phyloP scores from a whole-genome alignment of 2,797 vertebrate genomes.

The Eurystomus glaucurus region DNA sequence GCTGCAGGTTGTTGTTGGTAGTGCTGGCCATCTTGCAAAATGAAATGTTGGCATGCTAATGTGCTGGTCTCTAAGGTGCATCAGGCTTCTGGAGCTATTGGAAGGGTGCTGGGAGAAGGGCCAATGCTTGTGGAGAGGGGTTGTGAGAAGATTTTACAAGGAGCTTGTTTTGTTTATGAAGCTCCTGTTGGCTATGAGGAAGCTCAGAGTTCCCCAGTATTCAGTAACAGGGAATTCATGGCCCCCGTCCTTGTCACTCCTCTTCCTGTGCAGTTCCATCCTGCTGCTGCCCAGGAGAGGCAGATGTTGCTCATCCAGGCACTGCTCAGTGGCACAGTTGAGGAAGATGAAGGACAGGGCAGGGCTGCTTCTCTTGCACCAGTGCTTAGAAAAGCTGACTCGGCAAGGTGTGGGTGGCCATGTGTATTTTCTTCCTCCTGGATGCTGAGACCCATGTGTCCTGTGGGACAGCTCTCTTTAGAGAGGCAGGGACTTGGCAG shows the following conservation, averaged over 20 bases:
- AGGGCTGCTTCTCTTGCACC: neutral
- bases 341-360: too few species aligned
- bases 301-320: fast-evolving
- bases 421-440: neutral
- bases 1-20: neutral
- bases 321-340: neutral
- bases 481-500: neutral
- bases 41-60: fast-evolving
- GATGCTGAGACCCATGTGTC: neutral
- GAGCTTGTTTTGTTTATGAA: neutral
- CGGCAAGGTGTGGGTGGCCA: neutral
- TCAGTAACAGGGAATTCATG: neutral
- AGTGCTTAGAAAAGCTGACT: neutral
- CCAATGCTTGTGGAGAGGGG: neutral
- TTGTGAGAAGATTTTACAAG: neutral
- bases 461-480: neutral
- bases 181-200: neutral
- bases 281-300: neutral
- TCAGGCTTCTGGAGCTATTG: neutral
- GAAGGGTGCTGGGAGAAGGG: neutral
- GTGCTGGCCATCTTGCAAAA: neutral
- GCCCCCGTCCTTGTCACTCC: neutral
- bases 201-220: neutral
- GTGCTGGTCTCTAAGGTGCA: neutral
- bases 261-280: neutral